Percentiles rank a stretch among this genome's conserved stretches.
These are phyloP conservation scores for Caenorhabditis afra DNA, from an alignment of 2,888 invertebrate genomes.

Conservation along the genomic window DNA sequence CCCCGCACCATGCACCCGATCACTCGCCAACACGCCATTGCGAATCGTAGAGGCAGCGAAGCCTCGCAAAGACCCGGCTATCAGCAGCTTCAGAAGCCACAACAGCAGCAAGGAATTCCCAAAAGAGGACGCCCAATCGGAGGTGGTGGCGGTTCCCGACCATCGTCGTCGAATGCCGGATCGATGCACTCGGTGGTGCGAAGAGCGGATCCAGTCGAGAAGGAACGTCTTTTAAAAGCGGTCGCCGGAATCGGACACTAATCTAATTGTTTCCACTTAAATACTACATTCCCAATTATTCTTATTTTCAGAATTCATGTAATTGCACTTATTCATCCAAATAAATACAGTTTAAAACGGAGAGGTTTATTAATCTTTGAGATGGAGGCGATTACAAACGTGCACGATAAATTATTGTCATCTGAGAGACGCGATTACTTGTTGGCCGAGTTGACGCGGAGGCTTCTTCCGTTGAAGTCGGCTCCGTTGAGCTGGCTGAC, in stretches of 20 bases:
- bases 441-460: slow-evolving; percentile 79
- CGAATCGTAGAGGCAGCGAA: background rate
- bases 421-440: slow-evolving; percentile 54
- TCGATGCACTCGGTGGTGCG: slow-evolving; percentile 1
- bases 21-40: slow-evolving; percentile 3
- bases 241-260: slow-evolving; percentile 2
- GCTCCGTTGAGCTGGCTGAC: slow-evolving; percentile 73
- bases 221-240: slow-evolving; percentile 5
- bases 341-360: too few relatives aligned
- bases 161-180: background rate
- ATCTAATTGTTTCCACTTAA: too few relatives aligned
- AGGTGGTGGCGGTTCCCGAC: too few relatives aligned
- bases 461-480: slow-evolving; percentile 77
- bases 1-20: slow-evolving; percentile 44
- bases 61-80: background rate
- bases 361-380: slow-evolving; percentile 36
- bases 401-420: slow-evolving; percentile 12
- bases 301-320: too few relatives aligned
- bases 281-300: too few relatives aligned
- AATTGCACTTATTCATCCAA: too few relatives aligned
- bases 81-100: slow-evolving; percentile 5
- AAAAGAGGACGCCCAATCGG: too few relatives aligned
- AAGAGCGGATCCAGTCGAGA: background rate
- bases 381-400: slow-evolving; percentile 33
- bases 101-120: too few relatives aligned